These are phyloP conservation scores for Tauraco erythrolophus DNA, from an alignment of 2,113 vertebrate species.

Conservation along the genomic window DNA sequence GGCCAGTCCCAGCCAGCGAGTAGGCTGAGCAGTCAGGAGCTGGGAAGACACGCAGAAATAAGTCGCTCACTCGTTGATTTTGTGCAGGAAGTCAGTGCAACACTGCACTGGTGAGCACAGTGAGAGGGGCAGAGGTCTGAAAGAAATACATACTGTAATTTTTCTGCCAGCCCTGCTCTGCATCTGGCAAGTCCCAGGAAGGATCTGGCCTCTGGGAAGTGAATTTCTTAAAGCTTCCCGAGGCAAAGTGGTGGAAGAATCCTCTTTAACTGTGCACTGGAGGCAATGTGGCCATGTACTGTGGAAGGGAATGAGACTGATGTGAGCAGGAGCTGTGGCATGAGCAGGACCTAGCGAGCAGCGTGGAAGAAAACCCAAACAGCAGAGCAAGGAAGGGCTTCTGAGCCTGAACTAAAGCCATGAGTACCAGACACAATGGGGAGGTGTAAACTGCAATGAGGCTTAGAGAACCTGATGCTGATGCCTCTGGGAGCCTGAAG, in stretches of 20 bases:
- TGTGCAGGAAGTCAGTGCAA: not conserved
- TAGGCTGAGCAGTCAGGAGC: not conserved
- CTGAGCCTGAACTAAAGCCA: accelerated
- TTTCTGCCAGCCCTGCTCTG: not conserved
- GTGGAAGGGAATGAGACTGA: not conserved
- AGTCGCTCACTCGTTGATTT: not conserved
- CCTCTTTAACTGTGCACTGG: not conserved
- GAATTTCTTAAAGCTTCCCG: not conserved
- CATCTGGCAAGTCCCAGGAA: not conserved
- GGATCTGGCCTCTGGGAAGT: not conserved
- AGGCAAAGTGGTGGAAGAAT: not conserved
- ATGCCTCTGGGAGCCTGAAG: not conserved
- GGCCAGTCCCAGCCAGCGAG: not conserved
- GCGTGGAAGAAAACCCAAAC: not conserved
- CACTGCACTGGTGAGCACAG: not conserved
- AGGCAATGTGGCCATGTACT: accelerated
- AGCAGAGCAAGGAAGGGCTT: not conserved
- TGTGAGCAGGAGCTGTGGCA: not conserved
- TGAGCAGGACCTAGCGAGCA: not conserved
- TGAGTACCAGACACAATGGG: not conserved
- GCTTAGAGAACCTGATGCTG: not conserved
- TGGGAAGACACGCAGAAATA: not conserved
- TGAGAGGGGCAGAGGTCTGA: not conserved
- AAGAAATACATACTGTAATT: not conserved
- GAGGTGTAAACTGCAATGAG: not conserved